Percentiles rank a stretch among this genome's conserved stretches.
Evolutionary conservation across 2,797 vertebrate species (phyloP).

Genomic region (Peromyscus nudipes): DNA sequence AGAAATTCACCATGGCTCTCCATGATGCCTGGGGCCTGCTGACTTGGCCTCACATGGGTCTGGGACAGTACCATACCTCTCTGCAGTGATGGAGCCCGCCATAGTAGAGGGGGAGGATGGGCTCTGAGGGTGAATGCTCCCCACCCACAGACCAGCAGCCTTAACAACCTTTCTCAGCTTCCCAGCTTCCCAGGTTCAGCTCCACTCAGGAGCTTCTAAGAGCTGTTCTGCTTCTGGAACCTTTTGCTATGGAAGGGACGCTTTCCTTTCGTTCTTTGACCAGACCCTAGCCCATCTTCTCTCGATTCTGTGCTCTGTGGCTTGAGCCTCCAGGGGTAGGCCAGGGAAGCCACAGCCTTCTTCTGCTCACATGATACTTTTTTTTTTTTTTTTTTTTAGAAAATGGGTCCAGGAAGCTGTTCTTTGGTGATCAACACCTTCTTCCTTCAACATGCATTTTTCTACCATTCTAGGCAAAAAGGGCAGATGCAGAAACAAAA

Average conservation of each 20-base stretch:
- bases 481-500: constrained; percentile 93
- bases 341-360: not conserved
- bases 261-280: not conserved
- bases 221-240: not conserved
- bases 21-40: not conserved
- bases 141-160: not conserved
- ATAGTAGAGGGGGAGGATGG: not conserved
- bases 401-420: not conserved
- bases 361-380: not conserved
- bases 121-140: too few species aligned
- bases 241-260: not conserved
- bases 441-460: not conserved
- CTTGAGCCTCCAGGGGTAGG: not conserved
- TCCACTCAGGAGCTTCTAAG: not conserved
- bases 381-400: not conserved
- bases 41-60: not conserved
- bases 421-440: not conserved
- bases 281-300: too few species aligned
- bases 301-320: not conserved
- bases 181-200: not conserved
- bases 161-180: not conserved
- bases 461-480: constrained; percentile 91
- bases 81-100: not conserved
- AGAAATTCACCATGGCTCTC: not conserved
- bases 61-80: not conserved